Evolutionary conservation across 1,140 invertebrate species (phyloP), one percentile per base, ranked within the genome.

Genomic region (Drosophila willistoni): DNA sequence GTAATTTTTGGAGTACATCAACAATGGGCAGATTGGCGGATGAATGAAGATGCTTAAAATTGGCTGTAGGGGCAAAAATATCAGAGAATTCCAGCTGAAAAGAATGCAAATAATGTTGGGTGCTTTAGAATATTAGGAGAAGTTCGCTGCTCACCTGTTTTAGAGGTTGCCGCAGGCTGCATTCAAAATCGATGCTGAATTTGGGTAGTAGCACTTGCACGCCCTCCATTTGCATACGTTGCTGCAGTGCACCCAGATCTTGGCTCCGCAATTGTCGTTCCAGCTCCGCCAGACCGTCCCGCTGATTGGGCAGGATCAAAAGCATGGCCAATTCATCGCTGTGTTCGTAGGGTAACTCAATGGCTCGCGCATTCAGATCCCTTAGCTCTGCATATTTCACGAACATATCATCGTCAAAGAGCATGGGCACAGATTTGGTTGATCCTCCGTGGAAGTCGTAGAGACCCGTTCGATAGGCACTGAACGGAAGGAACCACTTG

Each of bases 131-230:
- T 7, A 33, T 1, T 19, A 60, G 13, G 1, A 4, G 10, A 55
- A 9, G 36, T 22, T 39, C 63, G 39, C 17, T 33, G 63, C 74
- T 59, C 44, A 87, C 90, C 86, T 91, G 76, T 54, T 90, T 84
- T 4, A 91, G 41, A 0, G 75, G 68, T 42, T 78, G 73, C 13
- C 81, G 76, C 61, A 91, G 57, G 56, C 83, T 86, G 62, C 86
- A 91, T 41, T 91, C 90, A 59, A 93, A 92, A 91, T 96, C 95
- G 47, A 96, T 93, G 81, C 94, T 95, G 79, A 97, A 96, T 87
- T 94, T 95, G 0, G 96, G 96, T 64, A 97, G 73, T 55, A 90
- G 71, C 4, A 96, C 91, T 57, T 92, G 83, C 2, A 95, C 92
- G 61, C 93, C 92, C 34, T 81, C 83, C 64, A 82, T 78, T 10